Evolutionary conservation across 1,140 invertebrate species (phyloP).

Genomic region (Drosophila jambulina): DNA sequence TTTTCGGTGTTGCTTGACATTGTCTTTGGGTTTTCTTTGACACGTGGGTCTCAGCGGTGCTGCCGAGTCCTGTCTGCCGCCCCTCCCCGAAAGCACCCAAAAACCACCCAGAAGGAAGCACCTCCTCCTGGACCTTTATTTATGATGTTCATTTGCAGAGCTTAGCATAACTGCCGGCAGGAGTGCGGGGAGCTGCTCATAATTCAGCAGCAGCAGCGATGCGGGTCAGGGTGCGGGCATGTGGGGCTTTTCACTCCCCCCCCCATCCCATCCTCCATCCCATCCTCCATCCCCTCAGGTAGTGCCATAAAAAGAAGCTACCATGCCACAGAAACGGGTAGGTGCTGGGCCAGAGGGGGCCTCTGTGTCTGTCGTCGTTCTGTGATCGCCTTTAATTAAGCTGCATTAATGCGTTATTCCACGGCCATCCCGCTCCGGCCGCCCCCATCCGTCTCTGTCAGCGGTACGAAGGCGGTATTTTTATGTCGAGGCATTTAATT

Average conservation of each 20-base stretch:
- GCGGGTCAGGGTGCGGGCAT: not conserved
- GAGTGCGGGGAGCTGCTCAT: slow-evolving; percentile 43
- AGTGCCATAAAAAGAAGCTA: slow-evolving; percentile 55
- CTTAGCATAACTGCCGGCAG: slow-evolving; percentile 64
- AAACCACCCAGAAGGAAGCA: not conserved
- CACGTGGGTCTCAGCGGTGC: slow-evolving; percentile 44
- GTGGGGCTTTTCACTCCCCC: not conserved
- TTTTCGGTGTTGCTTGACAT: slow-evolving; percentile 34
- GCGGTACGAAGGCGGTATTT: slow-evolving; percentile 33
- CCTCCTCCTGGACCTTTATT: slow-evolving; percentile 47
- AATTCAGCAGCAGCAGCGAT: slow-evolving; percentile 44
- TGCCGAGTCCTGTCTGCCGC: not conserved
- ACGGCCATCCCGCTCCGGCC: not conserved
- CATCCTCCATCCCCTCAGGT: slow-evolving; percentile 13
- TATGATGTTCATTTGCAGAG: slow-evolving; percentile 76
- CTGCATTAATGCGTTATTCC: slow-evolving; percentile 61
- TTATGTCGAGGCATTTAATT: slow-evolving; percentile 63
- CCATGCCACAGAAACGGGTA: slow-evolving; percentile 34
- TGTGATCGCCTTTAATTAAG: slow-evolving; percentile 71
- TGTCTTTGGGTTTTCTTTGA: slow-evolving; percentile 52
- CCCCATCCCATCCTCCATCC: too few species aligned
- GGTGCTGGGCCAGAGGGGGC: not conserved
- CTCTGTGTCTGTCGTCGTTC: slow-evolving; percentile 35
- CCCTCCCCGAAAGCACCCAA: not conserved
- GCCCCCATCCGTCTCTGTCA: slow-evolving; percentile 2